Conservation (phyloP, 2,888 invertebrate genomes). For the Nineta flava region DNA sequence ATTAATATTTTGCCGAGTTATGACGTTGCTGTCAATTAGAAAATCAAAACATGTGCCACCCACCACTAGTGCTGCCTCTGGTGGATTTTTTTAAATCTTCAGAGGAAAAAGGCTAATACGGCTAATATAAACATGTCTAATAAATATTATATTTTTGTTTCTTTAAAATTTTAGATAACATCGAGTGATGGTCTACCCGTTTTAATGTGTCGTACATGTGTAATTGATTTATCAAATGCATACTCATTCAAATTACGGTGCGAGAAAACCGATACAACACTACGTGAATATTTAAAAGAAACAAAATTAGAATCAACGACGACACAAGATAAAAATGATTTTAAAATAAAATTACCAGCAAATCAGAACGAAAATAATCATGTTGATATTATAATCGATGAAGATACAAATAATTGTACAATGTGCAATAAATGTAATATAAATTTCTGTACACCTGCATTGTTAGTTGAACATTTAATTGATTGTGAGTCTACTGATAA, state of each 20-base stretch:
- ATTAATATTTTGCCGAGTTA: too few species aligned
- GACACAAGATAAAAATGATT: not conserved
- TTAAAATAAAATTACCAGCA: not conserved
- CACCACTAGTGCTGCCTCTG: too few species aligned
- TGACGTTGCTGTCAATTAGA: too few species aligned
- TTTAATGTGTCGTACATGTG: constrained; percentile 24
- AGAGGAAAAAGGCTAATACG: too few species aligned
- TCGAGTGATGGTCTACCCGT: constrained; percentile 25
- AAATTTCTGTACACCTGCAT: not conserved
- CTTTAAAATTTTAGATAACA: constrained; percentile 17
- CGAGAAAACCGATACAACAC: constrained; percentile 24
- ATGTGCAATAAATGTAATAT: not conserved
- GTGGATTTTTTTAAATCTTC: too few species aligned
- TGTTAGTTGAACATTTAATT: not conserved
- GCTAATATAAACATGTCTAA: too few species aligned
- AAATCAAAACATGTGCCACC: too few species aligned
- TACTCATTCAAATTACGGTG: constrained; percentile 26
- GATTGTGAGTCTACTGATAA: not conserved
- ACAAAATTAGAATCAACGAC: not conserved
- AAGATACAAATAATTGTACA: not conserved
- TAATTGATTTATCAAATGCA: constrained; percentile 23
- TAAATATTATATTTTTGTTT: not conserved
- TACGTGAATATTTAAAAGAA: constrained; percentile 18
- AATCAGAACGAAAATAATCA: not conserved
- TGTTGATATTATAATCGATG: not conserved